Percentiles rank a stretch among this genome's conserved stretches.
These are phyloP conservation scores for Geotrypetes seraphini DNA, from an alignment of 2,797 vertebrate genomes.

Conservation along the genomic window DNA sequence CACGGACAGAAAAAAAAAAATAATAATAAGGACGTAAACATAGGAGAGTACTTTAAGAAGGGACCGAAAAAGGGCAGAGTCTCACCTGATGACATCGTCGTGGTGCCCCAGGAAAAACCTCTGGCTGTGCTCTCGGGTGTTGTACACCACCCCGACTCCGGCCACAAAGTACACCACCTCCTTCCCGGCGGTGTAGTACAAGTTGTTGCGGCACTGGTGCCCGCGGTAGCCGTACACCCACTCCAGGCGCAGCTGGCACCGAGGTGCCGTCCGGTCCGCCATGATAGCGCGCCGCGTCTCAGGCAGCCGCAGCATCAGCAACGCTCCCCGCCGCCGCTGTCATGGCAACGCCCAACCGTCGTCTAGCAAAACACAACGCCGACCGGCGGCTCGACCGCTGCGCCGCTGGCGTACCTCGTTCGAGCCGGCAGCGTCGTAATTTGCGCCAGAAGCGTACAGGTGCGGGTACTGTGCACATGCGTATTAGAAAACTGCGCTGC, in stretches of 20 bases:
- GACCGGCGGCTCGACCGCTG: no score
- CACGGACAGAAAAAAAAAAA: not conserved
- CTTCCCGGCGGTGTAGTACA: constrained; percentile 84
- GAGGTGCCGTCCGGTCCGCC: constrained; percentile 85
- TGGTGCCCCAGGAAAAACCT: constrained; percentile 91
- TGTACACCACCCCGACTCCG: constrained; percentile 85
- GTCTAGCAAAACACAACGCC: no score
- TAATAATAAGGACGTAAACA: not conserved
- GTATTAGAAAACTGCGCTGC: no score
- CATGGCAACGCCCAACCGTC: no score
- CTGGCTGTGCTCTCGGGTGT: constrained; percentile 84
- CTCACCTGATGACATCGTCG: constrained; percentile 91
- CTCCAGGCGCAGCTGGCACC: constrained; percentile 81
- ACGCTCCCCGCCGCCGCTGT: no score
- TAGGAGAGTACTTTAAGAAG: not conserved
- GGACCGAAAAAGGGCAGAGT: not conserved
- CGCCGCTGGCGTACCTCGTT: no score
- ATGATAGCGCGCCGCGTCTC: no score
- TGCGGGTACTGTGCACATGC: no score
- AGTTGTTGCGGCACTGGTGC: constrained; percentile 91
- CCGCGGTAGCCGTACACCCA: constrained; percentile 91
- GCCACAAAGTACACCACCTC: constrained; percentile 92
- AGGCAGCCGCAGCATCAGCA: no score
- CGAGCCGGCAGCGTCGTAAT: no score
- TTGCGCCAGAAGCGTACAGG: no score